Evolutionary conservation across 2,797 vertebrate genomes (phyloP).

Genomic region (Anguilla megastoma): DNA sequence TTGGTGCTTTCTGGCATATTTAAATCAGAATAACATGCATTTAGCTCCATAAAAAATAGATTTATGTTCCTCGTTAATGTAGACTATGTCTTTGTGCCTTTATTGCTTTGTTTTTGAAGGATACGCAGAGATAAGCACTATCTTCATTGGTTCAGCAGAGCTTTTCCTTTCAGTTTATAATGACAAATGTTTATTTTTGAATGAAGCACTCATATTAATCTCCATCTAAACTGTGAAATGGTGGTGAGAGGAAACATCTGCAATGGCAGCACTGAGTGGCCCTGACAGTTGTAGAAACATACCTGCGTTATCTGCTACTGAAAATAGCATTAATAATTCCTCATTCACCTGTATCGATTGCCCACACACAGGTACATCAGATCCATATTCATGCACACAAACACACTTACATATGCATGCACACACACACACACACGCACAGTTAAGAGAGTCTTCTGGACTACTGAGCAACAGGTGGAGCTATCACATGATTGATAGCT

Average conservation of each 20-base stretch:
- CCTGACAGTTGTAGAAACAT: not conserved
- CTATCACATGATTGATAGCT: no score
- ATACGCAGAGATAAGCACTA: no score
- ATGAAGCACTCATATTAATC: not conserved
- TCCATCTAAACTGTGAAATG: not conserved
- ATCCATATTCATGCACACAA: not conserved
- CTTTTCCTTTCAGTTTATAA: not conserved
- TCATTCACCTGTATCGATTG: not conserved
- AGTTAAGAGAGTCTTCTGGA: not conserved
- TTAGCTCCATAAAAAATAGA: not conserved
- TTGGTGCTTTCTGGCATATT: not conserved
- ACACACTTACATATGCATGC: not conserved
- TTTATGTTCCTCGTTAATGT: no score
- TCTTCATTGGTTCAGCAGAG: no score
- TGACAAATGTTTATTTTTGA: not conserved
- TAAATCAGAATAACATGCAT: not conserved
- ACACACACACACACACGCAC: not conserved
- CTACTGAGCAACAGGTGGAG: no score
- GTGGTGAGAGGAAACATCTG: not conserved
- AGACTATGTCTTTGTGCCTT: no score
- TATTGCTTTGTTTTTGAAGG: no score
- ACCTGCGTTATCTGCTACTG: not conserved
- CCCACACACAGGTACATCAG: not conserved
- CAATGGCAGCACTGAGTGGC: not conserved
- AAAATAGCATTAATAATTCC: constrained; percentile 7